A percentile compares a stretch with the other conserved stretches of the same genome.
These are phyloP conservation scores for Myzus persicae DNA, from an alignment of 1,140 invertebrate genomes.

Conservation along the genomic window DNA sequence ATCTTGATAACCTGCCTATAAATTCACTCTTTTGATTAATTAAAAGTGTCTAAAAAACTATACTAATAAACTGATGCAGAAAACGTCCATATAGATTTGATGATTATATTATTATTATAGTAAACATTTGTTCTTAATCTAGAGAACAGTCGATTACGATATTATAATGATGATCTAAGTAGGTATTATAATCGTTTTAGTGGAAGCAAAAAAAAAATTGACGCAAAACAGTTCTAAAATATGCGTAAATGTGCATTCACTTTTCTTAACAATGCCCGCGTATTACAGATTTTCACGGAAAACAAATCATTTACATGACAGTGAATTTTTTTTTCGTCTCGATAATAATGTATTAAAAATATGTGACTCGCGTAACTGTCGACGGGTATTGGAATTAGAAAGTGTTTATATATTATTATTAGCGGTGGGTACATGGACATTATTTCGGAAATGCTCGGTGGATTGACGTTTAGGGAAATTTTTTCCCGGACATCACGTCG, in stretches of 20 bases:
- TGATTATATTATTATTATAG: not conserved
- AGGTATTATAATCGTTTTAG: not conserved
- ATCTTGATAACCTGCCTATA: not conserved
- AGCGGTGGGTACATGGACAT: not conserved
- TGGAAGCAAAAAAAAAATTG: not conserved
- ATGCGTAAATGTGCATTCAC: conserved; percentile 15
- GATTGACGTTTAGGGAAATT: not conserved
- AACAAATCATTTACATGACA: not conserved
- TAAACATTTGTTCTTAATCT: not conserved
- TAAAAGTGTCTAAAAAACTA: not conserved
- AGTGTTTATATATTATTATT: not conserved
- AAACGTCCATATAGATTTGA: too few relatives aligned
- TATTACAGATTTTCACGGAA: conserved; percentile 29
- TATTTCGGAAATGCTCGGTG: not conserved
- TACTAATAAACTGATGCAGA: too few relatives aligned
- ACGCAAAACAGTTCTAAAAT: too few relatives aligned
- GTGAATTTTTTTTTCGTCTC: not conserved
- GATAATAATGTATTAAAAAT: not conserved
- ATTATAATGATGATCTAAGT: not conserved
- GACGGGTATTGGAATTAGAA: not conserved
- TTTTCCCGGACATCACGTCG: not conserved
- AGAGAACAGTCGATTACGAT: not conserved
- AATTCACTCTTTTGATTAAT: not conserved
- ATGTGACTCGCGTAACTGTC: not conserved
- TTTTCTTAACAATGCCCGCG: conserved; percentile 19